Conservation (phyloP, 1,140 invertebrate genomes). For the Alviniconcha marisindica region DNA sequence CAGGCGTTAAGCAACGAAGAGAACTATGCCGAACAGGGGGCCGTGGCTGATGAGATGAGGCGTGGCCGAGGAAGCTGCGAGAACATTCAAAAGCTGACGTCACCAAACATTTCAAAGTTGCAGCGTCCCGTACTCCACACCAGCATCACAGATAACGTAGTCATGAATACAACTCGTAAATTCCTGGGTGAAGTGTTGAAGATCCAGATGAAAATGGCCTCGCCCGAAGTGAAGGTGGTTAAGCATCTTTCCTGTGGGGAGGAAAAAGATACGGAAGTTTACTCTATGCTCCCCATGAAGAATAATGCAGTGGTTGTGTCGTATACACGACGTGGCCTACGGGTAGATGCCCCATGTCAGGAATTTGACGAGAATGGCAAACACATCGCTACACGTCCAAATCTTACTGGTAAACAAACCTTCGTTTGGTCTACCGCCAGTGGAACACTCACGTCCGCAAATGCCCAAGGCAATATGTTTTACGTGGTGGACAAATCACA, state of each 20-base stretch:
- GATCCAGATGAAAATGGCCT: neutral
- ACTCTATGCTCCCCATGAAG: neutral
- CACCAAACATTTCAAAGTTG: neutral
- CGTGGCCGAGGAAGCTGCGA: neutral
- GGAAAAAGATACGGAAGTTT: neutral
- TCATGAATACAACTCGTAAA: neutral
- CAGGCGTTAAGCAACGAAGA: neutral
- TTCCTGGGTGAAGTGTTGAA: neutral
- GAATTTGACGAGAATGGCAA: neutral
- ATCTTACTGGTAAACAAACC: neutral
- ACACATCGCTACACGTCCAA: neutral
- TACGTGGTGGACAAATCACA: neutral
- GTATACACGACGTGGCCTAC: neutral
- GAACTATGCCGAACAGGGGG: neutral
- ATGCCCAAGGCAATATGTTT: neutral
- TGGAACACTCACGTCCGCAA: too few species aligned
- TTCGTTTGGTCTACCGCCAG: neutral
- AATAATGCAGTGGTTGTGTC: neutral
- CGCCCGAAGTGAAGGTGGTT: neutral
- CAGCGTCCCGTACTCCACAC: too few species aligned
- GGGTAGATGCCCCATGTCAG: neutral
- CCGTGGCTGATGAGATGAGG: slow-evolving; percentile 9
- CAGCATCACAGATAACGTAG: too few species aligned
- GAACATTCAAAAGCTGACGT: neutral
- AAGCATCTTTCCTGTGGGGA: neutral